Evolutionary conservation across 2,888 invertebrate genomes (phyloP).

Genomic region (Lithophane ornitopus): DNA sequence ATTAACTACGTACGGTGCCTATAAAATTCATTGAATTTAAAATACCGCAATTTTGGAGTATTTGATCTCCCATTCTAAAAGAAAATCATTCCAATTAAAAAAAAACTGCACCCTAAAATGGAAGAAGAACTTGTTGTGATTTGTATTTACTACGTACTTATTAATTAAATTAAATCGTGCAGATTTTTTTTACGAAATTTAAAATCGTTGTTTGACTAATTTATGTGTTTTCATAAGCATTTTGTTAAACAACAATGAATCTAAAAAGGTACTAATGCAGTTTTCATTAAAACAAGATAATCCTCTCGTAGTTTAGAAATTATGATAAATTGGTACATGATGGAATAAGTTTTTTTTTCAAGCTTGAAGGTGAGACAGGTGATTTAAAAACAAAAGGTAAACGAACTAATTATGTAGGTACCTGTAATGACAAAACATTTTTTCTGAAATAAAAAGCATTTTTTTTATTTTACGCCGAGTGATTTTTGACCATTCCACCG

Average conservation of each 20-base stretch:
- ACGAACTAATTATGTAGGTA: conserved; percentile 15
- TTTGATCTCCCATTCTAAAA: neutral
- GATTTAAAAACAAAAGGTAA: conserved; percentile 24
- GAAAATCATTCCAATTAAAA: too few species aligned
- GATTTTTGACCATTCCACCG: neutral
- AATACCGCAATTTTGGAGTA: neutral
- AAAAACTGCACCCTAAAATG: too few species aligned
- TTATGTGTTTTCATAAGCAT: conserved; percentile 5
- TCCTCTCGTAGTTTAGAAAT: conserved; percentile 1
- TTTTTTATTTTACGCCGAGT: conserved; percentile 1
- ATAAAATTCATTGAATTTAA: neutral
- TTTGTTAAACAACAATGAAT: conserved; percentile 8
- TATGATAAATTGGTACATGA: conserved; percentile 25
- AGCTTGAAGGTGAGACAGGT: conserved; percentile 26
- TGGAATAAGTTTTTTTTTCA: neutral
- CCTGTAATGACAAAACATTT: conserved; percentile 29
- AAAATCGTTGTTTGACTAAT: neutral
- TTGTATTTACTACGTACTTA: neutral
- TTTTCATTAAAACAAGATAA: conserved; percentile 1
- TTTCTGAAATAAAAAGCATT: conserved; percentile 1
- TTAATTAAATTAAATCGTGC: neutral
- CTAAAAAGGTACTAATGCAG: conserved; percentile 1
- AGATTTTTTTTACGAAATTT: neutral
- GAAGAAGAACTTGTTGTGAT: too few species aligned
- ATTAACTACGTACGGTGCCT: neutral